Evolutionary conservation across 2,888 invertebrate genomes (phyloP).

Genomic region (Tinea pellionella): DNA sequence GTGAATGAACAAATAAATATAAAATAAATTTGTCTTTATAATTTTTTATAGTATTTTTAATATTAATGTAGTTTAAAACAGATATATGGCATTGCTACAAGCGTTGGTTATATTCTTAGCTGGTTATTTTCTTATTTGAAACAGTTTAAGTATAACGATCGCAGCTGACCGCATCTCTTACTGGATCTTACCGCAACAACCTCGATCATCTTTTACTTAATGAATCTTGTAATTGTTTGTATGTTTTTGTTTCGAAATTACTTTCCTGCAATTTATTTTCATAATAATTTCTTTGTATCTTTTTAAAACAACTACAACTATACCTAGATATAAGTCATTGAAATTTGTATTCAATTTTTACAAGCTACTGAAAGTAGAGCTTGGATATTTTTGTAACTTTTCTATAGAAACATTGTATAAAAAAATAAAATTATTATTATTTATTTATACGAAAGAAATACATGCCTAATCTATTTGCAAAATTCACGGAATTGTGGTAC

Average conservation of each 20-base stretch:
- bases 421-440: no score
- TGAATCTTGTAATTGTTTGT: background rate
- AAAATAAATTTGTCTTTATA: no score
- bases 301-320: no score
- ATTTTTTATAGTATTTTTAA: no score
- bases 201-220: slow-evolving; percentile 1
- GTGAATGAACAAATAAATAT: no score
- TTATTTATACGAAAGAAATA: no score
- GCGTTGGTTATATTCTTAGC: background rate
- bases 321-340: no score
- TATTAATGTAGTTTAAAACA: no score
- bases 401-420: no score
- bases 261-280: background rate
- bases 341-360: background rate
- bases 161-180: slow-evolving; percentile 1
- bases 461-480: background rate
- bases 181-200: slow-evolving; percentile 6
- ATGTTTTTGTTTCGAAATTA: slow-evolving; percentile 1
- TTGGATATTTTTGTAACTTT: no score
- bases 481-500: background rate
- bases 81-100: background rate
- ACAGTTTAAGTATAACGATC: background rate
- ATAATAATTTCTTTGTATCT: no score
- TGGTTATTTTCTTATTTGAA: background rate
- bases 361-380: no score